Evolutionary conservation across 2,888 invertebrate species (phyloP), one percentile per base, ranked within the genome.

Genomic region (Rhagium mordax): DNA sequence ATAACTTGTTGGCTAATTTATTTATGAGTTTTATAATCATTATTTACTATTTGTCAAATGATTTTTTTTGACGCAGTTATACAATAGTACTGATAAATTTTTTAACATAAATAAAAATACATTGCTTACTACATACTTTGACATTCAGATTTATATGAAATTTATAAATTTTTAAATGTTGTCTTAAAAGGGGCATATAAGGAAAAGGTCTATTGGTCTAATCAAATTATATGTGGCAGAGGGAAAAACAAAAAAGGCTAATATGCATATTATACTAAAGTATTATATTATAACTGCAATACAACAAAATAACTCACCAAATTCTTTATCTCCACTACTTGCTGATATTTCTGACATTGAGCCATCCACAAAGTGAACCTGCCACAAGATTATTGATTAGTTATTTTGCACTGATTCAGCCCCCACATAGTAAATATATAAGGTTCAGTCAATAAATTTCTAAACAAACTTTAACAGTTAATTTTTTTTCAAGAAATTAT

Each of bases 361-460:
- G 80, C 89, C 89, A 86, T 92, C 91, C 77, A 91, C 91, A 88
- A 93, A 93, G 85, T 92, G 92, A 81, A 93, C 93, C 92, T 92
- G 85, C 79, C 84, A 85, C 81, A 83, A 84, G 81, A 79, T 79
- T 85, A 87, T 86, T 83, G 85, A 86, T 86, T 84, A 83, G 77
- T 74, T 66, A 61, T 41, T 48, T 69, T 62, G 29, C 59, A 55
- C 55, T 29, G 59, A 53, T 3, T 62, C 24, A 59, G 16, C 57
- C n/a, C 71, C 67, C 72, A 60, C 71, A 59, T 49, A 68, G 21
- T n/a, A n/a, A n/a, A 21, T 68, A 16, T 68, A 59, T 60, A 29
- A 29, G 59, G 59, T 24, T 13, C 24, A 68, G 16, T 48, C 59
- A 69, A 60, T 33, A 71, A 57, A 48, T 66, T 20, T 24, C 13